phyloP scores from a whole-genome alignment of 2,113 vertebrate genomes.

The Pelusios castaneus region DNA sequence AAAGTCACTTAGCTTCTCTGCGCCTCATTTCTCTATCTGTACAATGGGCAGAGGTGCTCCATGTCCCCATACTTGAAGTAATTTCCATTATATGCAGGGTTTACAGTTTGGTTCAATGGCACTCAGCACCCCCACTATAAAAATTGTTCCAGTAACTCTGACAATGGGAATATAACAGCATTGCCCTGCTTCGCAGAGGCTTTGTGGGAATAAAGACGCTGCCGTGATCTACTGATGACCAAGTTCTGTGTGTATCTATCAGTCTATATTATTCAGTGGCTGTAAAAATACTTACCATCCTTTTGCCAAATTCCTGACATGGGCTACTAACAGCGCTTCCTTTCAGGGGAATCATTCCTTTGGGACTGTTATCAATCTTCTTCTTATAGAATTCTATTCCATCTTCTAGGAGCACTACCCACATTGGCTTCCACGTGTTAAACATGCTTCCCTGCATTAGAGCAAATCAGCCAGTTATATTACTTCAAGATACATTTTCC shows the following conservation, averaged over 20 bases:
- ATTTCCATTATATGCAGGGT: no score
- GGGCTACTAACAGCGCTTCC: constrained; percentile 85
- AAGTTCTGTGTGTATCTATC: neutral
- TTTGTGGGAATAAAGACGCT: neutral
- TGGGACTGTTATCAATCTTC: constrained; percentile 90
- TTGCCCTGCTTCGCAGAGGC: neutral
- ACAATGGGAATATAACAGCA: neutral
- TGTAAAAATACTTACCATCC: constrained; percentile 79
- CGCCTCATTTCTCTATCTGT: neutral
- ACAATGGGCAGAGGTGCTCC: no score
- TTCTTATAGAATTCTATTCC: constrained; percentile 94
- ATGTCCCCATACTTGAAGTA: no score
- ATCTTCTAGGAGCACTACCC: constrained; percentile 93
- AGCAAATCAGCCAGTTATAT: neutral
- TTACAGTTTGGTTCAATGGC: no score
- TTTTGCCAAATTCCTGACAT: constrained; percentile 92
- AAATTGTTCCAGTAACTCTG: no score
- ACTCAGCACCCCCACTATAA: no score
- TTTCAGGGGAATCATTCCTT: constrained; percentile 96
- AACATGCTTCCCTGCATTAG: constrained; percentile 87
- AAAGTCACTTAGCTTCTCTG: neutral
- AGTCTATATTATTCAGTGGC: neutral
- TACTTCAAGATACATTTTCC: neutral
- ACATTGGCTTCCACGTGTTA: constrained; percentile 93
- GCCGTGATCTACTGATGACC: neutral